Evolutionary conservation across 2,113 vertebrate genomes (phyloP).

Genomic region (Apteryx mantelli): DNA sequence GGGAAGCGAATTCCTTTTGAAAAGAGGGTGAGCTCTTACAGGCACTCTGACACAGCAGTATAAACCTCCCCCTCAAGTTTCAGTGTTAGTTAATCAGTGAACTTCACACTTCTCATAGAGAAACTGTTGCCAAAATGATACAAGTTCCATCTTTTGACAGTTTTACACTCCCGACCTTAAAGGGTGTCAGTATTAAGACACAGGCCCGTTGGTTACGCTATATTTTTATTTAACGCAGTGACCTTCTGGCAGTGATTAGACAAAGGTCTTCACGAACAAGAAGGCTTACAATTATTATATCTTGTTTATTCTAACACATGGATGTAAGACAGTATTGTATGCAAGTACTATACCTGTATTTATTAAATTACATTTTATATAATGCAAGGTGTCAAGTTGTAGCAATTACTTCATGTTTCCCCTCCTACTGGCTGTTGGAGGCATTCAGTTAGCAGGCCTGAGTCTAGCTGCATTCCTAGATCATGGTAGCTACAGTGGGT

Average conservation of each 20-base stretch:
- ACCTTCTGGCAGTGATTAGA: not conserved
- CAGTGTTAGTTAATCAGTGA: not conserved
- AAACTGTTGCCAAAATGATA: not conserved
- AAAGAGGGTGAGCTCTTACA: accelerated
- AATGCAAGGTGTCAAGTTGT: not conserved
- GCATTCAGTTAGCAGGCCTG: not conserved
- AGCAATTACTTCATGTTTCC: not conserved
- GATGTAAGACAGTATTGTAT: not conserved
- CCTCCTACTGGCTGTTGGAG: not conserved
- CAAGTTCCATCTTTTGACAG: not conserved
- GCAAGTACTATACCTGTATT: not conserved
- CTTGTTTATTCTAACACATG: not conserved
- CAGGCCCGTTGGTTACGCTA: not conserved
- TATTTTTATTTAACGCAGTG: not conserved
- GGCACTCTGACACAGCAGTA: accelerated
- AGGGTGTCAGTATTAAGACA: not conserved
- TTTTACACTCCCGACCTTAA: not conserved
- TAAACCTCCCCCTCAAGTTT: too few species aligned
- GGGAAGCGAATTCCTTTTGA: not conserved
- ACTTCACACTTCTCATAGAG: not conserved
- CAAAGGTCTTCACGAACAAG: not conserved
- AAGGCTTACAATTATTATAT: not conserved
- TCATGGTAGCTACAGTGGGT: accelerated
- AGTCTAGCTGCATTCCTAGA: not conserved
- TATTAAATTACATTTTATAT: conserved; percentile 64